Evolutionary conservation across 2,797 vertebrate genomes (phyloP).

Genomic region (Etheostoma nigrum): DNA sequence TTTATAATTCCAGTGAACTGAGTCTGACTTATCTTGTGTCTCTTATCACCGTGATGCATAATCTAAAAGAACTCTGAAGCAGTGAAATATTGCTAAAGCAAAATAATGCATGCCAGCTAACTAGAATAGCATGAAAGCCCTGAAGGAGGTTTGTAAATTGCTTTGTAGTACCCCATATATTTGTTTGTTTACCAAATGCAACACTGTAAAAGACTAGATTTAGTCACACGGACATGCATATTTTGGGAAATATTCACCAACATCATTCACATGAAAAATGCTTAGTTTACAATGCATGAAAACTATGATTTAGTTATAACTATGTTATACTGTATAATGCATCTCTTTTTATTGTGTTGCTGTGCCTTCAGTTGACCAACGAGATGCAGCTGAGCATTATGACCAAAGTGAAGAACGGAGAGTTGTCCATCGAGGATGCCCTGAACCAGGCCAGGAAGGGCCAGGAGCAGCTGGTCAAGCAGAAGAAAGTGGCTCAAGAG

Average conservation of each 20-base stretch:
- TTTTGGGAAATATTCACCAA: not conserved
- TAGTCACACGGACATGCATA: not conserved
- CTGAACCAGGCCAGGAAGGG: constrained; percentile 80
- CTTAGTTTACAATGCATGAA: not conserved
- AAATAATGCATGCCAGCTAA: not conserved
- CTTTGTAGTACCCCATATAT: not conserved
- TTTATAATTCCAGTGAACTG: constrained; percentile 8
- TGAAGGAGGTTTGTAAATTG: not conserved
- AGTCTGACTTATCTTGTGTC: not conserved
- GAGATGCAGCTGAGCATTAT: constrained; percentile 88
- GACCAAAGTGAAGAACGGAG: constrained; percentile 86
- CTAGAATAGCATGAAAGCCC: not conserved
- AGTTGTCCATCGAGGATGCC: constrained; percentile 85
- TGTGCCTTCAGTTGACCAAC: constrained; percentile 81
- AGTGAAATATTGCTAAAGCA: not conserved
- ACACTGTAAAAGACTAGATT: not conserved
- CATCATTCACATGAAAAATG: not conserved
- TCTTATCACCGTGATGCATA: not conserved
- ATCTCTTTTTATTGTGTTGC: not conserved
- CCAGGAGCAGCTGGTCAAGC: constrained; percentile 40
- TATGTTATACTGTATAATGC: too few relatives aligned
- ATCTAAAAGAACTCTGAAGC: not conserved
- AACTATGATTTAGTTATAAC: too few relatives aligned
- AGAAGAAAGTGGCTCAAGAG: constrained; percentile 41
- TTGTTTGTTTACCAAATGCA: not conserved